Conservation (phyloP, 2,797 vertebrate genomes). For the Coendou prehensilis region DNA sequence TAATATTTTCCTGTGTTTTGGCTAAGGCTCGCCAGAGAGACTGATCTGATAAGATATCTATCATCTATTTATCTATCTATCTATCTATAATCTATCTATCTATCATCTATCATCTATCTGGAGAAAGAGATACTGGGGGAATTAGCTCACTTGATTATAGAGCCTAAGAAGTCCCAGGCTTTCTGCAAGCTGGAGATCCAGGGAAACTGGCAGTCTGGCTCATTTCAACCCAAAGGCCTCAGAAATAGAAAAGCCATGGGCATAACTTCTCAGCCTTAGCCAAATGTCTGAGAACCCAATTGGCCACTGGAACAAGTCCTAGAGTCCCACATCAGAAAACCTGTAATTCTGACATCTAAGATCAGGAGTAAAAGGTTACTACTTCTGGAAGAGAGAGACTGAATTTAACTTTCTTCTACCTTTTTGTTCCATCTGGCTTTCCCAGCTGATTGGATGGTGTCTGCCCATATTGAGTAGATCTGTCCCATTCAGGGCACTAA, state of each 20-base stretch:
- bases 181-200: not conserved
- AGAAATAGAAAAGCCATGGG: not conserved
- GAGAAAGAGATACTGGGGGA: not conserved
- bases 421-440: not conserved
- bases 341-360: not conserved
- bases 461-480: not conserved
- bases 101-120: not conserved
- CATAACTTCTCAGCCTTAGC: not conserved
- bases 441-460: accelerated
- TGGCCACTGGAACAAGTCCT: not conserved
- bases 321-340: not conserved
- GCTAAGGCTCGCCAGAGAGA: not conserved
- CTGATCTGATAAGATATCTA: not conserved
- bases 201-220: not conserved
- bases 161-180: not conserved
- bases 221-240: not conserved
- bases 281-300: not conserved
- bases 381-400: not conserved
- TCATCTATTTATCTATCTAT: not conserved
- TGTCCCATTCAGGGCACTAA: not conserved
- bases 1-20: not conserved
- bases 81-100: not conserved
- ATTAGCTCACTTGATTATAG: not conserved
- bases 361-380: too few relatives aligned
- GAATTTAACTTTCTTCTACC: not conserved